phyloP scores from a whole-genome alignment of 2,113 vertebrate genomes.

The Martes martes region DNA sequence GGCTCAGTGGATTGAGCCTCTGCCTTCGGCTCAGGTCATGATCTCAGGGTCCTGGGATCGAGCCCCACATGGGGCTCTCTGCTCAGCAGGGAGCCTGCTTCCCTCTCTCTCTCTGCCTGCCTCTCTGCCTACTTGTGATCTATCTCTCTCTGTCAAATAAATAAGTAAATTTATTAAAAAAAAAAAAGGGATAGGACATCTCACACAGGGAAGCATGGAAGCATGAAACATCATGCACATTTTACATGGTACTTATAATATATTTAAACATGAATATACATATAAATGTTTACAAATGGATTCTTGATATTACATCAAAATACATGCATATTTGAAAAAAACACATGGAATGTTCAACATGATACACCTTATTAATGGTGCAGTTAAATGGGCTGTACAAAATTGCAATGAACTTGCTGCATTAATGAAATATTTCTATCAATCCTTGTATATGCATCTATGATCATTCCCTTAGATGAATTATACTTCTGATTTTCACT shows the following conservation, averaged over 20 bases:
- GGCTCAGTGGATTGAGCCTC: no score
- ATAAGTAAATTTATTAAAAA: no score
- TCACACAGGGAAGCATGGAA: background rate
- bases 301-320: slow-evolving; percentile 37
- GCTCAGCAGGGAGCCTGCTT: no score
- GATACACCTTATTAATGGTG: background rate
- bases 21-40: no score
- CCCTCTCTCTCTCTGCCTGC: no score
- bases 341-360: background rate
- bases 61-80: no score
- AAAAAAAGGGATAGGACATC: background rate
- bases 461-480: background rate
- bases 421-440: background rate
- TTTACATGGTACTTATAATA: background rate
- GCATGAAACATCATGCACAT: background rate
- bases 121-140: no score
- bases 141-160: no score
- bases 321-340: background rate
- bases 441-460: background rate
- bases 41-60: no score
- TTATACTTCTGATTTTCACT: background rate
- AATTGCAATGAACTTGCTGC: background rate
- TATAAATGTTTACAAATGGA: background rate
- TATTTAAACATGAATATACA: background rate
- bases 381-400: background rate